Evolutionary conservation across 1,140 invertebrate species (phyloP), one percentile per base, ranked within the genome.

Genomic region (Anadara kagoshimensis): DNA sequence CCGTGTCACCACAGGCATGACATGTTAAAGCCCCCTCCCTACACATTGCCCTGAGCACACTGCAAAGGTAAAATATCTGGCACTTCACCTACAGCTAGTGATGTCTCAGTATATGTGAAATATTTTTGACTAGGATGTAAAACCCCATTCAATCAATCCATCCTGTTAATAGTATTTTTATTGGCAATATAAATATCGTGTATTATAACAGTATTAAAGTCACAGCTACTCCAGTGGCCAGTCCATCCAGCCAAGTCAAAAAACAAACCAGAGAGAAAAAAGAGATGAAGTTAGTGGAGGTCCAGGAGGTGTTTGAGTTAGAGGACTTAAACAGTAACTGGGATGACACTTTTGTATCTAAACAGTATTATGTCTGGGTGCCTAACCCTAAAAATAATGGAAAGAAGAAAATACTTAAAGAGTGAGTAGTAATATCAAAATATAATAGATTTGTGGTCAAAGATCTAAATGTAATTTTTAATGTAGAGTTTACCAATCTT

Each of bases 281-380:
- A 56, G 26, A 49, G n/a, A 14, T 79, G n/a, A 75, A 76, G 12
- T 24, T 79, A 44, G 78, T 85, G 3, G 75, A 86, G 72, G 86
- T 85, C 7, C 85, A 86, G 68, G 85, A 87, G 53, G 73, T 86
- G 26, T 85, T 86, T 81, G 85, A 86, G 47, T 51, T 79, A 11
- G 73, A 79, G n/a, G 84, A 87, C 58, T 69, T 86, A 11, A 75
- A 76, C 56, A 79, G 74, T 22, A 71, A 74, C 14, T 86, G 83
- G 85, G 79, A 86, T 64, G 79, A 83, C 10, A 83, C 83, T 1
- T 87, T 86, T 75, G 45, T 84, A 26, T 73, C 84, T 8, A 83
- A 80, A 45, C 76, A 84, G 44, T 83, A 74, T 62, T 81, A 82
- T 68, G 79, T 87, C 0, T 87, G 86, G 86, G 80, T 86, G 24